A percentile compares a stretch with the other conserved stretches of the same genome.
phyloP scores from a whole-genome alignment of 2,113 vertebrate genomes.

The Opisthocomus hoazin region DNA sequence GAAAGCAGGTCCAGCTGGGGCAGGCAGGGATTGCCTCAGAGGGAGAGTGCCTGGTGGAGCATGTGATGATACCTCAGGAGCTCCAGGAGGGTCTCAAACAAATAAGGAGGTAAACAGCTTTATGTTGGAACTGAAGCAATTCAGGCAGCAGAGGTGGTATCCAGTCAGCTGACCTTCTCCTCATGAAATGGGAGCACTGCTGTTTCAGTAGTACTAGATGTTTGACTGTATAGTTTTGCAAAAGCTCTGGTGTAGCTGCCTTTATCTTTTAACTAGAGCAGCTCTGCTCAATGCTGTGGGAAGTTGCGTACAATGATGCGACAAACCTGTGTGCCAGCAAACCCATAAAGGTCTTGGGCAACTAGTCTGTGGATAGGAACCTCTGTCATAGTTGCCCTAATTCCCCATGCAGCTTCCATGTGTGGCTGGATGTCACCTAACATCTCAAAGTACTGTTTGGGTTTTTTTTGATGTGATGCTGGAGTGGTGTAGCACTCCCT shows the following conservation, averaged over 20 bases:
- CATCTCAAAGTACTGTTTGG: background rate
- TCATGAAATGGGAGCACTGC: accelerated
- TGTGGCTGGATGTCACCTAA: background rate
- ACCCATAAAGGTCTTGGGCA: background rate
- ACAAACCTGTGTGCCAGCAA: background rate
- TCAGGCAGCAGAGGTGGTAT: background rate
- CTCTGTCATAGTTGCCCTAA: background rate
- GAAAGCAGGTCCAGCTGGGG: background rate
- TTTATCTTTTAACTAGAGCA: background rate
- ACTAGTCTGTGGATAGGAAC: background rate
- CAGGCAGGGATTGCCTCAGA: background rate
- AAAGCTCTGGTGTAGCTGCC: background rate
- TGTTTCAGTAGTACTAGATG: accelerated
- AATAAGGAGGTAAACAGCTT: background rate
- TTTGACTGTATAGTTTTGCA: background rate
- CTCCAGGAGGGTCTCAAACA: background rate
- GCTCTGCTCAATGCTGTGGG: background rate
- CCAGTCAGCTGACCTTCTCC: background rate
- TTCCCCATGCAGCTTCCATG: background rate
- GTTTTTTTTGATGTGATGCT: background rate
- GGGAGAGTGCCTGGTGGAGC: background rate
- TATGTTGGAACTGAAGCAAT: background rate
- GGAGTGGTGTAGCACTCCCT: background rate
- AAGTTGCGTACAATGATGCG: background rate
- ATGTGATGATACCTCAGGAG: background rate